These are phyloP conservation scores for Bombylius major DNA, from an alignment of 2,888 invertebrate genomes.

Conservation along the genomic window DNA sequence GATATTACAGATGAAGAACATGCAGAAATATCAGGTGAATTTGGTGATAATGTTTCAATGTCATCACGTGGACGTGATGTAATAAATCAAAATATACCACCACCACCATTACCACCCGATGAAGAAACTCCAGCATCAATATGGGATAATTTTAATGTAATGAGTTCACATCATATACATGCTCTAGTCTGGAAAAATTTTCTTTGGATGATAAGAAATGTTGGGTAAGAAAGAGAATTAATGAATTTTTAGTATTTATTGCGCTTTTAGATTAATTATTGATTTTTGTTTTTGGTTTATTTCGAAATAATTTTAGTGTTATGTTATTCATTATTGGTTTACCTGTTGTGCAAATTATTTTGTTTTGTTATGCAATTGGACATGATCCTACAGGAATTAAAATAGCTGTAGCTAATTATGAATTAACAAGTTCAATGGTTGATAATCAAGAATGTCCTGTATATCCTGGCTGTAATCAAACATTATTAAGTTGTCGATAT, in stretches of 20 bases:
- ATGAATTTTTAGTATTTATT: too few species aligned
- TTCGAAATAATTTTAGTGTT: slow-evolving; percentile 40
- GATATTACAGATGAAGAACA: slow-evolving; percentile 56
- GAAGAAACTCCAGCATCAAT: slow-evolving; percentile 44
- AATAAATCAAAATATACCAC: slow-evolving; percentile 43
- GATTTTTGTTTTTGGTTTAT: neutral
- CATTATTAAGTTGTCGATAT: slow-evolving; percentile 64
- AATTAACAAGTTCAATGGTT: slow-evolving; percentile 43
- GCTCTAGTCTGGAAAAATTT: slow-evolving; percentile 82
- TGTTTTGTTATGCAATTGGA: slow-evolving; percentile 84
- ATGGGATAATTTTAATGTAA: slow-evolving; percentile 48
- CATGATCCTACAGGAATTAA: slow-evolving; percentile 66
- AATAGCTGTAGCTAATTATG: slow-evolving; percentile 71
- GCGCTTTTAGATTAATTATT: neutral
- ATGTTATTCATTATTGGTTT: slow-evolving; percentile 75
- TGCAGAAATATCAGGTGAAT: slow-evolving; percentile 73
- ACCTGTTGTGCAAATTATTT: slow-evolving; percentile 71
- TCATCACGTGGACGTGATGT: slow-evolving; percentile 56
- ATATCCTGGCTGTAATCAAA: slow-evolving; percentile 46
- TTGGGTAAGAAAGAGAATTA: slow-evolving; percentile 45
- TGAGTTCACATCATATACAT: slow-evolving; percentile 60
- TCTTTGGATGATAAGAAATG: slow-evolving; percentile 73
- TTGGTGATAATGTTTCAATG: slow-evolving; percentile 74
- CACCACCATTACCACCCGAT: slow-evolving; percentile 56
- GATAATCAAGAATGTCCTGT: slow-evolving; percentile 39